Base-by-base conservation (phyloP, 2,113 vertebrate species). In the Struthio camelus region DNA sequence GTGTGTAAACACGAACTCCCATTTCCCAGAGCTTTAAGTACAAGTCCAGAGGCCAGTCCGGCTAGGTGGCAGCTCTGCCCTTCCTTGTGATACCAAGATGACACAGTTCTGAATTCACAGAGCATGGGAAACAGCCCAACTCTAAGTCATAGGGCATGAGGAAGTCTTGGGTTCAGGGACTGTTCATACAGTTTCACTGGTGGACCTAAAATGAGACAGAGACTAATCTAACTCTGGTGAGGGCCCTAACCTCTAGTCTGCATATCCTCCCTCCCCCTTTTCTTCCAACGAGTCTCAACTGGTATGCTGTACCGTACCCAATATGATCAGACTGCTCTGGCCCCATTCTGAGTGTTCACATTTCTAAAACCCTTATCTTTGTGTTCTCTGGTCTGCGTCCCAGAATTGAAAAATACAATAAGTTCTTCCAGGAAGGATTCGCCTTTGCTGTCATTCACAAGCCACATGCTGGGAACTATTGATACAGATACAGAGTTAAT, bases 91-190 rank as follows among this genome's bases (percentile, higher is more conserved):
- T 59, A 34, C 54, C 30, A 32, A 32, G 54, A 32, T 56, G 32
- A 32, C 10, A 34, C 56, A 34, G 56, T 19, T 59, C 32, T 58
- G 30, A 58, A 58, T 58, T 34, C 56, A 58, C 56, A 58, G 28
- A 20, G 54, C 54, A 16, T 3, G 48, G 46, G 14, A 67, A 2
- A 30, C 15, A 58, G 10, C 11, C 11, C 0, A 2, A 17, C 11
- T 67, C 32, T 18, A 16, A 56, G n/a, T 20, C 4, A 7, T 1
- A 1, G 18, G 11, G 2, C 3, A 8, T 2, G 2, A 67, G 6
- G 5, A 1, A 69, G 17, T 40, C 58, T 15, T 36, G 18, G 44
- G 14, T 16, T 84, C n/a, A 51, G 11, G 24, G 24, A 10, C 32
- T 61, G 4, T 48, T 38, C 32, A 23, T 54, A 58, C 2, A 3